Percentiles rank a stretch among this genome's conserved stretches.
Conservation (phyloP, 2,888 invertebrate species). For the Spodoptera littoralis region DNA sequence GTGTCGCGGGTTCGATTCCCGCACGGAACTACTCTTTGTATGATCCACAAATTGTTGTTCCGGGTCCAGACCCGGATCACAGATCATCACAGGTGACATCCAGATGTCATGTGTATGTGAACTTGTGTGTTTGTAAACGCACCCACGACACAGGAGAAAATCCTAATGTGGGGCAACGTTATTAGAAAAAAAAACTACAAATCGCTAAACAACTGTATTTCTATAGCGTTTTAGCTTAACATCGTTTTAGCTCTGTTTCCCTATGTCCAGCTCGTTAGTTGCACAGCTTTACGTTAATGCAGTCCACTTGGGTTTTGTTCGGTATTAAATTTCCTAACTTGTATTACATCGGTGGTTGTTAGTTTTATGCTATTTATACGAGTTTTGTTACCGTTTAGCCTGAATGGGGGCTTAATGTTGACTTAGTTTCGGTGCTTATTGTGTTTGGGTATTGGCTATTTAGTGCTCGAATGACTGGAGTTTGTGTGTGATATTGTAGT, state of each 20-base stretch:
- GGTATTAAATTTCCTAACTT: constrained; percentile 39
- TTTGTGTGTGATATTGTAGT: background rate
- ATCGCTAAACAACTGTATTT: too few relatives aligned
- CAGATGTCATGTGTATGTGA: too few relatives aligned
- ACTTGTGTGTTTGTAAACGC: too few relatives aligned
- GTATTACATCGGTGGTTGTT: constrained; percentile 13
- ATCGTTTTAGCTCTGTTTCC: constrained; percentile 58
- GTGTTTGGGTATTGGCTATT: background rate
- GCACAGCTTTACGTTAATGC: constrained; percentile 41
- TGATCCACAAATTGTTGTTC: too few relatives aligned
- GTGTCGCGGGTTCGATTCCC: too few relatives aligned
- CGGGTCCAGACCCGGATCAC: too few relatives aligned
- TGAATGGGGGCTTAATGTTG: constrained; percentile 4
- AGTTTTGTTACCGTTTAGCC: constrained; percentile 16
- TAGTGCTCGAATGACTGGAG: background rate
- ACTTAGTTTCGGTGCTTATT: background rate
- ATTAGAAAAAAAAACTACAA: too few relatives aligned
- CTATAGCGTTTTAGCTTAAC: constrained; percentile 60
- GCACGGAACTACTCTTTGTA: too few relatives aligned
- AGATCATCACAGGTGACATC: too few relatives aligned
- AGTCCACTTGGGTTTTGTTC: constrained; percentile 37
- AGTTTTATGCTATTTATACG: constrained; percentile 36
- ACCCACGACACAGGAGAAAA: too few relatives aligned
- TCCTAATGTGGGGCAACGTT: too few relatives aligned
- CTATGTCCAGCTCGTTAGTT: constrained; percentile 46